Percentiles rank a stretch among this genome's conserved stretches.
These are phyloP conservation scores for Anser cygnoides DNA, from an alignment of 2,113 vertebrate genomes.

Conservation along the genomic window DNA sequence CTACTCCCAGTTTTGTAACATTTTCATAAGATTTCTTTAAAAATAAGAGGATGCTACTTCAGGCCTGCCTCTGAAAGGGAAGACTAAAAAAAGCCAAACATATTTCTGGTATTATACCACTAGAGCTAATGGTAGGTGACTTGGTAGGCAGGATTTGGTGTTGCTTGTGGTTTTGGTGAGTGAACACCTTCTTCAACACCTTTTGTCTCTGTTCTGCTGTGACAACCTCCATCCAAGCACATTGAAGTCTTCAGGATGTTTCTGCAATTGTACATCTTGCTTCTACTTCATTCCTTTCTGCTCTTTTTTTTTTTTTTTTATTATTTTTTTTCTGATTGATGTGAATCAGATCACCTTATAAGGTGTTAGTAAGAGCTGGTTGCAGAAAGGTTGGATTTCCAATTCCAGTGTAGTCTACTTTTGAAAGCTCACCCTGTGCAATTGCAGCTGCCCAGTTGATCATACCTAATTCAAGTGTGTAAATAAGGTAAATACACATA, in stretches of 20 bases:
- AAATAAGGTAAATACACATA: neutral
- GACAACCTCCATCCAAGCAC: neutral
- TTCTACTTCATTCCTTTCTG: neutral
- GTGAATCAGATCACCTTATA: neutral
- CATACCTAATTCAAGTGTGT: neutral
- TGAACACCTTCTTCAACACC: neutral
- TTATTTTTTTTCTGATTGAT: neutral
- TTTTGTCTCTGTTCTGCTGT: neutral
- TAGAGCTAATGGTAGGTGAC: neutral
- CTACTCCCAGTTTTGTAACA: rapidly evolving
- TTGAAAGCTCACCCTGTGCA: neutral
- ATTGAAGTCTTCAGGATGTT: rapidly evolving
- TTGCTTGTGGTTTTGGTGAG: neutral
- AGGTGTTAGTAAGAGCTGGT: neutral
- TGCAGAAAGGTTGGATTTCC: neutral
- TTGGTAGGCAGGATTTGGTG: neutral
- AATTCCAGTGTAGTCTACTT: neutral
- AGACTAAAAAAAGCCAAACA: neutral
- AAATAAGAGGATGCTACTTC: neutral
- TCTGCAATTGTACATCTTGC: neutral
- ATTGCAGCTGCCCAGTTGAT: rapidly evolving
- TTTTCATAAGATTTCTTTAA: neutral
- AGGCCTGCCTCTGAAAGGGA: neutral
- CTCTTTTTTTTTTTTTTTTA: neutral
- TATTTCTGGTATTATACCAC: neutral